Evolutionary conservation across 1,140 invertebrate species (phyloP), one percentile per base, ranked within the genome.

Genomic region (Pachypeltis micranthus): DNA sequence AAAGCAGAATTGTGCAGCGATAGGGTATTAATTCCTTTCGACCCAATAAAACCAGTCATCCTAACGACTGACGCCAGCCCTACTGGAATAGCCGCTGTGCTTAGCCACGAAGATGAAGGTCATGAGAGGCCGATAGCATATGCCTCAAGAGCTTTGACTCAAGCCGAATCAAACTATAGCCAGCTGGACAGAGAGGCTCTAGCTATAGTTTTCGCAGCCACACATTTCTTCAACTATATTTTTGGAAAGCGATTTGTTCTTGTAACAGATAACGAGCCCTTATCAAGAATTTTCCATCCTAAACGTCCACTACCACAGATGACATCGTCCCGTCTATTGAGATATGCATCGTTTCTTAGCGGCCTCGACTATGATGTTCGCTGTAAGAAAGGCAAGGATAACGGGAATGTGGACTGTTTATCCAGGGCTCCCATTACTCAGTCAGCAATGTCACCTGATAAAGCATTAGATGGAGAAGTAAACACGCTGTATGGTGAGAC

Each of bases 141-240:
- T 69, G 76, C 72, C 0, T 81, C 78, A 16, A 68, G 74, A 27
- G 74, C 75, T 2, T 67, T 83, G 10, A 74, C 68, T 21, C 28
- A 55, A 2, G 68, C 75, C 1, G 75, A 83, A 68, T 66, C 69
- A 65, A 76, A 77, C 14, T 83, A 81, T 67, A 69, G 71, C 19
- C 75, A 80, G 63, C 69, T 79, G 3, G 78, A 84, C 34, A 77
- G 76, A 66, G 81, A 84, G 70, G 78, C 72, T 0, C 69, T 78
- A 14, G 72, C 74, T 2, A 73, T 82, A 26, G 64, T 79, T 44
- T 78, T 72, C 70, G 75, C 74, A 14, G 63, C 78, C 51, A 66
- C 70, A 47, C 77, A 76, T 62, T 81, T 81, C 73, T 62, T 70
- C 75, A 70, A 51, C 57, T 77, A 73, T 67, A 58, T 77, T 16